Percentiles rank a stretch among this genome's conserved stretches.
Evolutionary conservation across 2,113 vertebrate genomes (phyloP).

Genomic region (Sterrhoptilus dennistouni): DNA sequence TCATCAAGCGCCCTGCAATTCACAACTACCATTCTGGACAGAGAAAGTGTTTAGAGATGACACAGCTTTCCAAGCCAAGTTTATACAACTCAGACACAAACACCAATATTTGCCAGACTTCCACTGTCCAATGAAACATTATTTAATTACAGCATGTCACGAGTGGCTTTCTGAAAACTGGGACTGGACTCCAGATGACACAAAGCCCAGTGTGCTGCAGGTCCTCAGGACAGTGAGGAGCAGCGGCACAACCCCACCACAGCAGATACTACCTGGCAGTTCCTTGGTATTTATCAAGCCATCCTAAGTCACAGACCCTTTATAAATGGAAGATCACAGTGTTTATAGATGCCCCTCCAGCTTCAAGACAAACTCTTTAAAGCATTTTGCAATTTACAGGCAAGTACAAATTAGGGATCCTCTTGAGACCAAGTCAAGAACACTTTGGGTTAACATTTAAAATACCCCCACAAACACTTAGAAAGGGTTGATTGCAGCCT

Average conservation of each 20-base stretch:
- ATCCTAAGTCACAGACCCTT: not conserved
- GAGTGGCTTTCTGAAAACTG: not conserved
- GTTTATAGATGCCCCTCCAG: not conserved
- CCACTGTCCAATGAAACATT: not conserved
- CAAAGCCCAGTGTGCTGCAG: not conserved
- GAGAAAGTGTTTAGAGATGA: constrained; percentile 24
- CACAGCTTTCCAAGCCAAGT: constrained; percentile 25
- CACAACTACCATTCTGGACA: not conserved
- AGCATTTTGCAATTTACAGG: not conserved
- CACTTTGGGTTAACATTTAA: not conserved
- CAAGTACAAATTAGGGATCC: not conserved
- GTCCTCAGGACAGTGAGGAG: not conserved
- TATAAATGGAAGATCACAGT: not conserved
- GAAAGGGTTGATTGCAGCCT: not conserved
- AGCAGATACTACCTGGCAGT: not conserved
- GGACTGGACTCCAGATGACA: not conserved
- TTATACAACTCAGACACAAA: constrained; percentile 36
- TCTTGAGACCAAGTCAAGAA: not conserved
- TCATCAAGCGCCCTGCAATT: not conserved
- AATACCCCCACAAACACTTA: not conserved
- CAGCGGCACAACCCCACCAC: not conserved
- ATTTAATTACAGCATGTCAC: not conserved
- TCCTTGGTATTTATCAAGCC: not conserved
- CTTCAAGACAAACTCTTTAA: not conserved
- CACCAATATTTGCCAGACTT: not conserved